Base-by-base conservation (phyloP, 2,797 vertebrate genomes). In the Bufotes viridis region DNA sequence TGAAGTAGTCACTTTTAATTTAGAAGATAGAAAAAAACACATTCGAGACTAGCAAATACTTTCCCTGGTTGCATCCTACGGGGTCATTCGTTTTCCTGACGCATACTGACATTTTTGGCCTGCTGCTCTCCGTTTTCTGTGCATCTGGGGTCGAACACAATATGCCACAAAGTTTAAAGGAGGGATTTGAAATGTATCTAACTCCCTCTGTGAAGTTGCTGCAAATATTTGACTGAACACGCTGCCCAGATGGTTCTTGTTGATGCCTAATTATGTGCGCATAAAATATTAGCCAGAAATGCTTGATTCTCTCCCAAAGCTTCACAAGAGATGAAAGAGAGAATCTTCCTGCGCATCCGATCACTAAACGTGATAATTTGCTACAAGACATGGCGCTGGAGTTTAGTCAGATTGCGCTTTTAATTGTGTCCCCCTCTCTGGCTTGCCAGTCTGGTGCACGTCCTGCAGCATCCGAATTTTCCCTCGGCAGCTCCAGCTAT, bases 281-380 rank as follows among this genome's bases (percentile, higher is more conserved):
- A 89, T 86, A 89, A 86, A 82, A 89, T 89, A 86, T 89, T 86
- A 86, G 88, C 88, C 88, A 89, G 81, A 76, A 89, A 85, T 89
- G 79, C 85, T 89, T 78, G 84, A 89, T 86, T 86, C 70, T 89
- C 88, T 89, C 84, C 88, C 88, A 86, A 75, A 86, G 88, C 84
- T 86, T 82, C 84, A 58, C 83, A 65, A 55, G 84, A 88, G 79
- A 89, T 89, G 84, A 89, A 82, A 86, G 78, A 57, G 80, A 78
- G 78, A 89, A 65, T 86, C 72, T 89, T 89, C 72, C 72, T n/a
- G 84, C 18, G 17, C 34, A 78, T 78, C 26, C 55, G 63, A 82
- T 89, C 78, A 75, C 87, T 86, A 89, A 86, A 89, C 53, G 78
- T 82, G 84, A 78, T 89, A 82, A 89, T 89, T 89, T 82, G 88